A percentile compares a stretch with the other conserved stretches of the same genome.
Evolutionary conservation across 2,113 vertebrate genomes (phyloP).

Genomic region (Phoenicopterus ruber): DNA sequence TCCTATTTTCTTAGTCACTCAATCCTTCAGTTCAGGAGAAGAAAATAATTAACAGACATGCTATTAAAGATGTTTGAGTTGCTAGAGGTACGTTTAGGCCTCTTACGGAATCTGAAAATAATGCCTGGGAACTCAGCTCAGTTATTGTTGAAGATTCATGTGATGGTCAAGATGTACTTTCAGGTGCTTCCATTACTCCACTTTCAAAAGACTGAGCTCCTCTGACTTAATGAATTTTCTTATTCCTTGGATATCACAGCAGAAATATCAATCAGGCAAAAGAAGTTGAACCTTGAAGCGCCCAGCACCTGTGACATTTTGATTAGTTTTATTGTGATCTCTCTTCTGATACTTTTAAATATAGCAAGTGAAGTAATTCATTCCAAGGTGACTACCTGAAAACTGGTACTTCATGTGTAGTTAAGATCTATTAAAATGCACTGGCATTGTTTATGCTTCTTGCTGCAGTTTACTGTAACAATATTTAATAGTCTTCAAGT

Average conservation of each 20-base stretch:
- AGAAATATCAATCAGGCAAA: not conserved
- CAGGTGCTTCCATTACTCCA: not conserved
- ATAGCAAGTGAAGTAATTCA: not conserved
- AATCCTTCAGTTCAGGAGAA: not conserved
- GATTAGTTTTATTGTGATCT: not conserved
- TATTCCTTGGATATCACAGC: not conserved
- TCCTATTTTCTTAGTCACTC: not conserved
- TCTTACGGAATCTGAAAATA: not conserved
- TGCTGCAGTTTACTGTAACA: not conserved
- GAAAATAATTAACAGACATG: not conserved
- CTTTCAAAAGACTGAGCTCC: not conserved
- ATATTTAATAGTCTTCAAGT: not conserved
- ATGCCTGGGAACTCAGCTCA: not conserved
- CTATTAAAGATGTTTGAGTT: not conserved
- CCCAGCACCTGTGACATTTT: not conserved
- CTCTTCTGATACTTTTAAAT: not conserved
- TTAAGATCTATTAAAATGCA: not conserved
- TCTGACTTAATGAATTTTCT: not conserved
- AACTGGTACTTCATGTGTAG: not conserved
- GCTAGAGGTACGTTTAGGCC: fast-evolving
- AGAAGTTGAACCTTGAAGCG: not conserved
- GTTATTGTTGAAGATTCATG: not conserved
- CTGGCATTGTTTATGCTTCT: not conserved
- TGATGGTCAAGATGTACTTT: not conserved
- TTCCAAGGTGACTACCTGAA: not conserved